phyloP scores from a whole-genome alignment of 2,113 vertebrate genomes.

The Silurus asotus region DNA sequence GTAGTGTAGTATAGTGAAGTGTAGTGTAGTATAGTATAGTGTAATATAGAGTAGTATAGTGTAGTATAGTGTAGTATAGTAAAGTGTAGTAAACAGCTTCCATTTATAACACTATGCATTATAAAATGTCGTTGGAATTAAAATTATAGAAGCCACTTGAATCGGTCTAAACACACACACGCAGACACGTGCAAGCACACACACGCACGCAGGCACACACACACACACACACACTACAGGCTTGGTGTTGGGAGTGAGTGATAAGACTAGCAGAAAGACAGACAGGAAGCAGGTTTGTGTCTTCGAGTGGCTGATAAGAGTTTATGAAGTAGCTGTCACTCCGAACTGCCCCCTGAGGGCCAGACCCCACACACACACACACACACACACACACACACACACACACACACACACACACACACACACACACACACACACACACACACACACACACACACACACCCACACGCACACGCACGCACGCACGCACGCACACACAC shows the following conservation, averaged over 20 bases:
- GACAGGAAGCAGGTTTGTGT: slow-evolving; percentile 35
- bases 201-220: slow-evolving; percentile 15
- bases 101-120: background rate
- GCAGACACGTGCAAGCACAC: background rate
- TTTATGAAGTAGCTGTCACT: slow-evolving; percentile 52
- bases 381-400: background rate
- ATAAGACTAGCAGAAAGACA: slow-evolving; percentile 28
- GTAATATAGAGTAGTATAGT: too few species aligned
- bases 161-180: slow-evolving; percentile 6
- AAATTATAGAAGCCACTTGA: background rate
- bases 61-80: background rate
- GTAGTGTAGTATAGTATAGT: too few species aligned
- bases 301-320: slow-evolving; percentile 41
- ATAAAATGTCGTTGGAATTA: background rate
- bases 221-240: slow-evolving; percentile 2
- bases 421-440: background rate
- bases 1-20: too few species aligned
- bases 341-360: slow-evolving; percentile 37
- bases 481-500: too few species aligned
- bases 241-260: background rate
- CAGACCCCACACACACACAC: background rate
- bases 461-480: background rate
- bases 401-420: too few species aligned
- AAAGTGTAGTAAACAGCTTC: background rate
- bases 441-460: background rate